These are phyloP conservation scores for Cerastis rubricosa DNA, from an alignment of 2,888 invertebrate genomes.

Conservation along the genomic window DNA sequence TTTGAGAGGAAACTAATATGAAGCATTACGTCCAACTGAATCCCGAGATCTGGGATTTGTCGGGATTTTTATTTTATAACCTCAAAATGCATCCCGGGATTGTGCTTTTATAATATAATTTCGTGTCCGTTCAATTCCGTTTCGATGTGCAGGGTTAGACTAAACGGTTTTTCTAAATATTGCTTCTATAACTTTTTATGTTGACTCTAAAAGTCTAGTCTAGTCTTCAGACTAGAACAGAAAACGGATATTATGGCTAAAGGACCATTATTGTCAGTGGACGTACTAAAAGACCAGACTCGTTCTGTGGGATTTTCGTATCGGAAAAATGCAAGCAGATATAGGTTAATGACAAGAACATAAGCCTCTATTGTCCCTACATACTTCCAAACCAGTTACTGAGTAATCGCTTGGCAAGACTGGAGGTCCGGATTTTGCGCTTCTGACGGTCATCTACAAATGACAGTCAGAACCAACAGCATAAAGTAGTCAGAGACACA, in stretches of 20 bases:
- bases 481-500: background rate
- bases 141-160: slow-evolving; percentile 49
- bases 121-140: slow-evolving; percentile 46
- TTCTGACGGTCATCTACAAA: background rate
- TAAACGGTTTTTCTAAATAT: slow-evolving; percentile 48
- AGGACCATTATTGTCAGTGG: slow-evolving; percentile 19
- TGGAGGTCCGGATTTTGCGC: background rate
- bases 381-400: background rate
- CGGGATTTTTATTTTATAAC: slow-evolving; percentile 68
- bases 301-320: background rate
- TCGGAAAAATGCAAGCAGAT: background rate
- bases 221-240: background rate
- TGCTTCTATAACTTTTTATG: slow-evolving; percentile 43
- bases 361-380: background rate
- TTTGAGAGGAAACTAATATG: slow-evolving; percentile 69
- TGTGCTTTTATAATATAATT: slow-evolving; percentile 61
- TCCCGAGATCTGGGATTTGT: slow-evolving; percentile 59
- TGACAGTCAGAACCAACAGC: background rate
- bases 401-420: background rate
- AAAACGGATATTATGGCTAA: slow-evolving; percentile 1
- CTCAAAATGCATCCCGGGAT: slow-evolving; percentile 62
- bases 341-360: background rate
- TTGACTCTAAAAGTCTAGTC: slow-evolving; percentile 18
- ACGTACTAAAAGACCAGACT: slow-evolving; percentile 17
- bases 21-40: slow-evolving; percentile 65